Evolutionary conservation across 2,797 vertebrate species (phyloP), one percentile per base, ranked within the genome.

Genomic region (Takifugu ocellatus): DNA sequence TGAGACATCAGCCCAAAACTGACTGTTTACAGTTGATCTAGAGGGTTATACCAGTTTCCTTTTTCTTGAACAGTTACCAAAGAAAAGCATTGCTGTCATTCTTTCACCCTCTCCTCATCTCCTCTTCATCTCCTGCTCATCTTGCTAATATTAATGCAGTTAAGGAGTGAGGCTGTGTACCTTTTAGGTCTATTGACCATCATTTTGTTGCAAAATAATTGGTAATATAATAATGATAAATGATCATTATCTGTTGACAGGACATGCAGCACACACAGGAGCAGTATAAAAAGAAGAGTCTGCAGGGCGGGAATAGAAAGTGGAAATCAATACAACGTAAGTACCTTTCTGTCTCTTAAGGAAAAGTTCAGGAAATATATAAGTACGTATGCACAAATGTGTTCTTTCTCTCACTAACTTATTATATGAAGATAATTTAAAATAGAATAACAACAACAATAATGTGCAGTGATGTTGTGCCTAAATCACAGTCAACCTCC

Each of bases 271-370:
- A 71, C 47, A 68, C 77, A 82, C 75, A 84, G 71, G 74, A 71
- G 72, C 56, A 66, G 48, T 21, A 26, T 17, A 27, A 48, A 25
- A 12, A 49, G 81, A 74, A 26, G 68, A 72, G 79, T 84, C 66
- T 78, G 85, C 83, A 86, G 78, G 87, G 56, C 48, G 51, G 62
- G 66, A 73, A 69, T 74, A 78, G 80, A 63, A 64, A 63, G 48
- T 51, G 43, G 53, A 63, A 85, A 79, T 90, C 84, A 66, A 88
- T 89, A 77, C 47, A 60, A 61, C 36, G 74, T 88, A 86, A 90
- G 85, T 82, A 83, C 67, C 70, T 80, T 79, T 70, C 33, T 4
- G 5, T 7, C 31, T 25, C 51, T 24, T 49, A 17, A 63, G 72
- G 68, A 74, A 72, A 74, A 79, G 68, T 77, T 77, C 47, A 36